phyloP scores from a whole-genome alignment of 2,113 vertebrate genomes.

The Podilymbus podiceps region DNA sequence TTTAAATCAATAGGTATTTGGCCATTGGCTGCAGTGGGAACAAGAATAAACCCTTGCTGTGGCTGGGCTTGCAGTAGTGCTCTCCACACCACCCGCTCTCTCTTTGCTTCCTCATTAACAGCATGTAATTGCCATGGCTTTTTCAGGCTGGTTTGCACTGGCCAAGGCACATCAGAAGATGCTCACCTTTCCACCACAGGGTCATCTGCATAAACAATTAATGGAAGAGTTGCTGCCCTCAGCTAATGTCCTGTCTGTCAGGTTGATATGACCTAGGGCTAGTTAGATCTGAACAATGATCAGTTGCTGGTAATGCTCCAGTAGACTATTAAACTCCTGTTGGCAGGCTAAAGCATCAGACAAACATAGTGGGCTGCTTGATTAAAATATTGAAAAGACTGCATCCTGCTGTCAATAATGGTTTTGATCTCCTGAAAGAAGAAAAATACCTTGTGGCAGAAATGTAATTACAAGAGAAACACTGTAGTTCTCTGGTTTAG shows the following conservation, averaged over 20 bases:
- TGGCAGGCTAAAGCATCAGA: constrained; percentile 18
- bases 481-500: constrained; percentile 6
- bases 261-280: constrained; percentile 22
- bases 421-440: constrained; percentile 59
- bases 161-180: constrained; percentile 27
- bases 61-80: background rate
- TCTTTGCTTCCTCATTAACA: constrained; percentile 17
- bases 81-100: background rate
- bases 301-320: constrained; percentile 18
- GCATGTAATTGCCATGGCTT: background rate
- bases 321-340: constrained; percentile 34
- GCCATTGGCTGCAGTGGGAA: background rate
- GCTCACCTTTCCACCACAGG: constrained; percentile 5
- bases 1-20: background rate
- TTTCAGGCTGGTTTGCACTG: background rate
- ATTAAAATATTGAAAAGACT: constrained; percentile 63
- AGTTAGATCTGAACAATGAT: constrained; percentile 12
- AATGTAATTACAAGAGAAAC: constrained; percentile 62
- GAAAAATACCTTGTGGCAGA: constrained; percentile 60
- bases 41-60: background rate
- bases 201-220: constrained; percentile 40
- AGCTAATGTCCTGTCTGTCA: constrained; percentile 6
- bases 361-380: constrained; percentile 31
- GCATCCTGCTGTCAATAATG: constrained; percentile 56
- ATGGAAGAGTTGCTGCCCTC: constrained; percentile 25